Evolutionary conservation across 92 coral and sea anemone species (phyloP), one percentile per base, ranked within the genome.

Genomic region (Porites evermanni): DNA sequence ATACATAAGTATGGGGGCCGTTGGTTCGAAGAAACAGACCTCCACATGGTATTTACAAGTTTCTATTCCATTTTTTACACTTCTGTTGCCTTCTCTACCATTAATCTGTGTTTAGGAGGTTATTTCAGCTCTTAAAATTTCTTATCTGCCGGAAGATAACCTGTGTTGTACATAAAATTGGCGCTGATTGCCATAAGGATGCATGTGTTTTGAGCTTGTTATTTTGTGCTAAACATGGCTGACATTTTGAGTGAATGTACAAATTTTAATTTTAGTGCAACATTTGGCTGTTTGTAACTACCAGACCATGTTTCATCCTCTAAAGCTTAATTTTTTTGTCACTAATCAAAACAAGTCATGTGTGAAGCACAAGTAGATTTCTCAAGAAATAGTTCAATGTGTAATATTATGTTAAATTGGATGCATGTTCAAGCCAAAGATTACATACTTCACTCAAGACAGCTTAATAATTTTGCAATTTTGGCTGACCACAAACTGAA

Each of bases 1-100:
- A 68, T 26, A 64, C 93, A 91, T 67, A 85, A 91, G 50, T 66
- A 91, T 91, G 93, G 93, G 93, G 83, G 88, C 93, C 71, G 89
- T 87, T 88, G 88, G 88, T 73, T 91, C 93, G 75, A 91, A 88
- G 88, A 87, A 91, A 54, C 88, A 88, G 80, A 70, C 93, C 60
- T 91, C 93, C 82, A 80, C 93, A 82, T 91, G 93, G 93, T 91
- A 91, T 24, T 79, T 70, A 73, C 53, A n/a, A 32, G 2, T 21
- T 74, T 80, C 70, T 60, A 44, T 67, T 80, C 78, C 8, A 20
- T 69, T 67, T 61, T 80, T 19, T 20, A 3, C 20, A 13, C 52
- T 53, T 56, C 14, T 53, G 7, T 18, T 70, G 56, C 75, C 66
- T 69, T 70, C 53, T 21, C 58, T 10, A 24, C 2, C n/a, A 81